These are phyloP conservation scores for Trematocara unimaculatum DNA, from an alignment of 2,113 vertebrate species.

Conservation along the genomic window DNA sequence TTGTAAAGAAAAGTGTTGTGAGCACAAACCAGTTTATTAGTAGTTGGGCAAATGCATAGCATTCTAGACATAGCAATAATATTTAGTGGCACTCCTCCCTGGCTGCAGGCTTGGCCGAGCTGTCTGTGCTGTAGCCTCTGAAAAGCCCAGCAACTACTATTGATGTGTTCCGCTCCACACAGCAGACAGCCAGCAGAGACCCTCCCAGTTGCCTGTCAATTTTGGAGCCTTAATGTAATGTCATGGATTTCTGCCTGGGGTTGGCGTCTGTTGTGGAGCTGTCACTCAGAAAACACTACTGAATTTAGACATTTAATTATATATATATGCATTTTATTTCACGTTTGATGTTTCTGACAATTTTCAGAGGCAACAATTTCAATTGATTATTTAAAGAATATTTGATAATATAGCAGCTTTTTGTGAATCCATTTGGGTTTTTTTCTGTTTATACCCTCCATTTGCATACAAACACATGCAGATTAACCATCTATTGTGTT, in stretches of 20 bases:
- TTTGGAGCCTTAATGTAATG: conserved; percentile 47
- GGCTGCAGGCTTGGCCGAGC: conserved; percentile 19
- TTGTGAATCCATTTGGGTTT: not conserved
- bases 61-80: conserved; percentile 16
- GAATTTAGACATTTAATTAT: not conserved
- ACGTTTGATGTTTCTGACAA: not conserved
- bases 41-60: not conserved
- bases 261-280: conserved; percentile 7
- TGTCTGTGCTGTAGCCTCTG: conserved; percentile 25
- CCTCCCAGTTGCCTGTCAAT: conserved; percentile 34
- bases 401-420: not conserved
- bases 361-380: not conserved
- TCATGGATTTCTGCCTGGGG: conserved; percentile 58
- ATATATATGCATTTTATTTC: not conserved
- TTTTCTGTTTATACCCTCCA: not conserved
- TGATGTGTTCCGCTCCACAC: conserved; percentile 41
- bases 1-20: not conserved
- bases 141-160: conserved; percentile 43
- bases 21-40: not conserved
- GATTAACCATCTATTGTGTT: not conserved
- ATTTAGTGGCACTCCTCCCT: conserved; percentile 24
- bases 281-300: not conserved
- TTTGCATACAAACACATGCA: not conserved
- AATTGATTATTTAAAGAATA: not conserved
- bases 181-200: conserved; percentile 34